Percentiles rank a stretch among this genome's conserved stretches.
Evolutionary conservation across 2,888 invertebrate genomes (phyloP).

Genomic region (Stenotaenia linearis): DNA sequence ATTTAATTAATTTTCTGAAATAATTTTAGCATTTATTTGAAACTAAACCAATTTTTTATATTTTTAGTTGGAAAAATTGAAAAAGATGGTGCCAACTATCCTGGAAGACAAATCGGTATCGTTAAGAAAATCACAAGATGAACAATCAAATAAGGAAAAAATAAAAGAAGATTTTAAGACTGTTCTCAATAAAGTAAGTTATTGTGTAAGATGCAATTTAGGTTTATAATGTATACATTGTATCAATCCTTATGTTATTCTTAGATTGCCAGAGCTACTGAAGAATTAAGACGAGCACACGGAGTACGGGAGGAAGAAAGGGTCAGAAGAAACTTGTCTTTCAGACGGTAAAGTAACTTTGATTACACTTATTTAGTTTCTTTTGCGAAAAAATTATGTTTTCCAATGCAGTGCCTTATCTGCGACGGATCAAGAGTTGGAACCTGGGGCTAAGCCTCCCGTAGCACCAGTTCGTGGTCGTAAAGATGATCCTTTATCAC

Average conservation of each 20-base stretch:
- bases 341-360: constrained; percentile 35
- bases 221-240: no score
- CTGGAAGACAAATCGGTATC: not conserved
- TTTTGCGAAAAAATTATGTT: no score
- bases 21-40: no score
- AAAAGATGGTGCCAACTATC: constrained; percentile 24
- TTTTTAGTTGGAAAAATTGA: constrained; percentile 30
- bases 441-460: constrained; percentile 29
- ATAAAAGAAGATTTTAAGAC: constrained; percentile 31
- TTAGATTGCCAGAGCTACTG: constrained; percentile 41
- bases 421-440: constrained; percentile 31
- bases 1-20: no score
- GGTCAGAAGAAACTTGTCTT: constrained; percentile 33
- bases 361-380: no score
- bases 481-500: constrained; percentile 34
- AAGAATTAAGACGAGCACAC: constrained; percentile 49
- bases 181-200: constrained; percentile 29
- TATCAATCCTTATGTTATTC: not conserved
- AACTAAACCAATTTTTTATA: not conserved
- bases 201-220: not conserved
- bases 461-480: constrained; percentile 10
- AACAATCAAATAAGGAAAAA: not conserved
- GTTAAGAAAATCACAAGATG: not conserved
- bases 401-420: constrained; percentile 27
- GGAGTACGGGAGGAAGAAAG: constrained; percentile 36